Percentiles rank a stretch among this genome's conserved stretches.
Conservation (phyloP, 2,113 vertebrate species). For the Australoheros scitulus region DNA sequence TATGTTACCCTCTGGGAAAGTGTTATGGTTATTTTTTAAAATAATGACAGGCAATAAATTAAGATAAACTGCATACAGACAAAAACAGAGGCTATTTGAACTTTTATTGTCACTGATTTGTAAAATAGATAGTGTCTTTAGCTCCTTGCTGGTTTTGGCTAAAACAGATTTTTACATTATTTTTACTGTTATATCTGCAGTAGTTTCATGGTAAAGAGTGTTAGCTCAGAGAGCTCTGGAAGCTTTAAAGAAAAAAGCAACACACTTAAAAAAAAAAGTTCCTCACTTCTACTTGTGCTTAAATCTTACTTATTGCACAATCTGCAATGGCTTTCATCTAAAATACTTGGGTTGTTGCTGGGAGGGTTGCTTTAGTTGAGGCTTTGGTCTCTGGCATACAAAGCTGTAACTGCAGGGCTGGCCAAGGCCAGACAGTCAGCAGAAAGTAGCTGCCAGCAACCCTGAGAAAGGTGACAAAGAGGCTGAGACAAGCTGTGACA, state of each 20-base stretch:
- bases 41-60: background rate
- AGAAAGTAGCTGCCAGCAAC: constrained; percentile 63
- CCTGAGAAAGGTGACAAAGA: constrained; percentile 59
- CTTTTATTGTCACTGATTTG: background rate
- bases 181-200: background rate
- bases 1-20: background rate
- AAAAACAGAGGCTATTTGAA: background rate
- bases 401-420: constrained; percentile 24
- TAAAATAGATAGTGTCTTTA: no score
- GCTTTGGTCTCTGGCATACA: constrained; percentile 14
- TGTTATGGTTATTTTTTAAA: background rate
- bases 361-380: background rate
- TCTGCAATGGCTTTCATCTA: background rate
- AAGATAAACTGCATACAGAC: background rate
- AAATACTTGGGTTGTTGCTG: background rate
- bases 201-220: background rate
- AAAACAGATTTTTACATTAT: background rate
- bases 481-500: constrained; percentile 62
- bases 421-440: constrained; percentile 47
- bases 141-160: background rate
- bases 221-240: background rate
- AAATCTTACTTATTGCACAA: background rate
- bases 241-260: background rate
- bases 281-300: background rate
- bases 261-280: background rate